phyloP scores from a whole-genome alignment of 2,113 vertebrate genomes.

The Miniopterus natalensis region DNA sequence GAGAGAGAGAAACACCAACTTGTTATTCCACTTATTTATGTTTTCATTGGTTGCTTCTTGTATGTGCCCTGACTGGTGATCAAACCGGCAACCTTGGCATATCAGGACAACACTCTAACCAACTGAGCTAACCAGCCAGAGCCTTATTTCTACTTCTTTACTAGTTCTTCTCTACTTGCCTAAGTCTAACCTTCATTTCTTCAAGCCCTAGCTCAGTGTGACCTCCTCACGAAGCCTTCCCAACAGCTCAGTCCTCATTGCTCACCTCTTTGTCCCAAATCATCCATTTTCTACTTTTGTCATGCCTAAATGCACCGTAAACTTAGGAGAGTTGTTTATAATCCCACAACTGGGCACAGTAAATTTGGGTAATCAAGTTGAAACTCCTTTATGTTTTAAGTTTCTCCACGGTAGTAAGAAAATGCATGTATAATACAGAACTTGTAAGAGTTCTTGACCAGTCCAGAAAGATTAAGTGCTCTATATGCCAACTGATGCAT shows the following conservation, averaged over 20 bases:
- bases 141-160: not conserved
- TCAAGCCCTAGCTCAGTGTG: not conserved
- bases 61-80: not conserved
- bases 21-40: not conserved
- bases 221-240: not conserved
- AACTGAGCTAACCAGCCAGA: not conserved
- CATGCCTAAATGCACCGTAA: not conserved
- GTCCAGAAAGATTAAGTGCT: slow-evolving; percentile 10
- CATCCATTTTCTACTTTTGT: not conserved
- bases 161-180: not conserved
- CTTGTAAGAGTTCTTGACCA: not conserved
- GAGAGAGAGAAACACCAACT: not conserved
- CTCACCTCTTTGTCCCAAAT: not conserved
- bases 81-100: not conserved
- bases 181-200: not conserved
- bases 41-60: not conserved
- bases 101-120: not conserved
- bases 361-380: not conserved
- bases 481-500: not conserved
- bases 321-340: not conserved
- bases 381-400: not conserved
- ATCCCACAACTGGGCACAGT: not conserved
- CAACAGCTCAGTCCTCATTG: not conserved
- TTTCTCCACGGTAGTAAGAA: not conserved
- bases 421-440: not conserved